Percentiles rank a stretch among this genome's conserved stretches.
These are phyloP conservation scores for Oryzias curvinotus DNA, from an alignment of 2,113 vertebrate genomes.

Conservation along the genomic window DNA sequence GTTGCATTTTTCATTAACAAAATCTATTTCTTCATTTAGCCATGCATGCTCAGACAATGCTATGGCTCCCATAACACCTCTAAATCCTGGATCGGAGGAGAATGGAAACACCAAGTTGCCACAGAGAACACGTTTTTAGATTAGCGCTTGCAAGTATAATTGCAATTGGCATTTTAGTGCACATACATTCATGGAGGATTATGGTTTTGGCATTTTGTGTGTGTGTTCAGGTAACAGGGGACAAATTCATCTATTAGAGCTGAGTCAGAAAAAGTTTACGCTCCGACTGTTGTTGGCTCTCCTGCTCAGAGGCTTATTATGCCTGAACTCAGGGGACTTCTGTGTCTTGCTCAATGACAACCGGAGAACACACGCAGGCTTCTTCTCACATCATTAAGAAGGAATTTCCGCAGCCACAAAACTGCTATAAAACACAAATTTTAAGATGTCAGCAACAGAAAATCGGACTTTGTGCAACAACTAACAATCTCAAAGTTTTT, in stretches of 20 bases:
- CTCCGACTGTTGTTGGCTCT: conserved; percentile 14
- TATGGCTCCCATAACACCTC: conserved; percentile 58
- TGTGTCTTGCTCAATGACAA: conserved; percentile 21
- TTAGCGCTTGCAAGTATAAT: conserved; percentile 40
- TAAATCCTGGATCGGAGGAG: conserved; percentile 69
- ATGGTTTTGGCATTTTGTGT: conserved; percentile 40
- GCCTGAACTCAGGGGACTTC: not conserved
- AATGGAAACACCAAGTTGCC: conserved; percentile 66
- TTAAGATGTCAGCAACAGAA: conserved; percentile 28
- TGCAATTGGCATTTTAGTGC: conserved; percentile 70
- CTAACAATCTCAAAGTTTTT: conserved; percentile 36
- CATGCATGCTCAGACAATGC: conserved; percentile 72
- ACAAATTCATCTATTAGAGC: conserved; percentile 36
- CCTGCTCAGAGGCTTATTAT: conserved; percentile 7
- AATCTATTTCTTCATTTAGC: conserved; percentile 76
- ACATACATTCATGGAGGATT: conserved; percentile 66
- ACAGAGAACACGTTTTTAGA: conserved; percentile 66
- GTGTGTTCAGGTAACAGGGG: conserved; percentile 52
- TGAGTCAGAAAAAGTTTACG: conserved; percentile 41
- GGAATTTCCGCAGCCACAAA: conserved; percentile 18
- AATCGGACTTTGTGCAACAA: conserved; percentile 48
- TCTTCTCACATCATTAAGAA: conserved; percentile 1
- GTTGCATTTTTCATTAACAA: conserved; percentile 80
- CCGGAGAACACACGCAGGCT: not conserved
- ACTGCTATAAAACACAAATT: conserved; percentile 19